Base-by-base conservation (phyloP, 2,113 vertebrate genomes). In the Sigmodon hispidus region DNA sequence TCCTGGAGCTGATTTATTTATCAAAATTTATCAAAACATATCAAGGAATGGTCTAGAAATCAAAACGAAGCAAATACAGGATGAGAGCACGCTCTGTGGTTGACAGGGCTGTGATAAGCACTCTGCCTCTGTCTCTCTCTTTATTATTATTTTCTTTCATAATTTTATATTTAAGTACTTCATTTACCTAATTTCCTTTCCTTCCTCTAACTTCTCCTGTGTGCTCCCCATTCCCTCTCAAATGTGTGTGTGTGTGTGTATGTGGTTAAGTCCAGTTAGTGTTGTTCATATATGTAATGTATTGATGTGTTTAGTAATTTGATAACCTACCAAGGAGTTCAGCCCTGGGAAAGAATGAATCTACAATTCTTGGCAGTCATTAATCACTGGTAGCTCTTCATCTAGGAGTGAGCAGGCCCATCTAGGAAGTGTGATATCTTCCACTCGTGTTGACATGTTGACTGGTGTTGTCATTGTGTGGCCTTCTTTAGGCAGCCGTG, bases 41-140 rank as follows among this genome's bases (percentile, higher is more conserved):
- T 67, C 48, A 65, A 73, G 59, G 90, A 89, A 57, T 65, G 67
- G 43, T 7, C 81, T 95, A 40, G 93, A 94, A 90, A 52, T 61
- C 43, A 90, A 93, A 95, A 70, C 3, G 22, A 77, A n/a, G 59
- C 3, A 40, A 80, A 45, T 57, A 17, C 4, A 1, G n/a, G 17
- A 21, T 94, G 34, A 79, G 96, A 93, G 34, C 57, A 43, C 3
- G 45, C 48, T 79, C 69, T 88, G 69, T 72, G 24, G 5, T 77
- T 77, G 63, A 5, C 67, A 45, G 29, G 45, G 17, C 34, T 87
- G 89, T 87, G 40, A 22, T 43, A 22, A 93, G 55, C 31, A 19
- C 34, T 19, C 84, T 87, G 65, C n/a, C 80, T 48, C 10, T n/a
- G n/a, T n/a, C 26, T 83, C 22, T 50, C 11, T 80, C 22, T 3